Percentiles rank a stretch among this genome's conserved stretches.
These are phyloP conservation scores for Bombyx mandarina DNA, from an alignment of 1,140 invertebrate species.

Conservation along the genomic window DNA sequence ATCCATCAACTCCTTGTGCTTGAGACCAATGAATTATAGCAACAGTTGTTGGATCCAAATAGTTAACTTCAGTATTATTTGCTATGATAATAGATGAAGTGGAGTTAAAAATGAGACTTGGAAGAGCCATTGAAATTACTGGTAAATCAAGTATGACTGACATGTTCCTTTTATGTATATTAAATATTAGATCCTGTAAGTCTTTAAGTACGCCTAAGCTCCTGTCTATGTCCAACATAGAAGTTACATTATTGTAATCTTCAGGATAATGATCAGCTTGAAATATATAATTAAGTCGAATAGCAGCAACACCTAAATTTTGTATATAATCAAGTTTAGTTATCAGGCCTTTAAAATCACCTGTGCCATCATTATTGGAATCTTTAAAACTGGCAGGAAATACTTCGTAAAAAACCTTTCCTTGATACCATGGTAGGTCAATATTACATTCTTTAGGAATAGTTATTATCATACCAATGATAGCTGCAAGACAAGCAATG, in stretches of 20 bases:
- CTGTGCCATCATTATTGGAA: constrained; percentile 80
- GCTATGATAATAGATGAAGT: constrained; percentile 29
- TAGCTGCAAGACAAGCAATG: constrained; percentile 77
- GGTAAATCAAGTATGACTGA: constrained; percentile 82
- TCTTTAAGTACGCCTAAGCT: constrained; percentile 77
- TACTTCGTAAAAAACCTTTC: constrained; percentile 85
- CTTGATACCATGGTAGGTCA: constrained; percentile 83
- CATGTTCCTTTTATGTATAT: constrained; percentile 78
- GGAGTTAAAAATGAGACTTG: constrained; percentile 28
- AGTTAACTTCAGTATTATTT: constrained; percentile 29
- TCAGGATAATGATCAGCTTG: constrained; percentile 79
- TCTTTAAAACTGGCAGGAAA: constrained; percentile 87
- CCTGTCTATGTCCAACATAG: constrained; percentile 74
- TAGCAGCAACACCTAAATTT: constrained; percentile 75
- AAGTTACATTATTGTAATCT: constrained; percentile 76
- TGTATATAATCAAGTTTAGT: constrained; percentile 78
- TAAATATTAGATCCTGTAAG: constrained; percentile 73
- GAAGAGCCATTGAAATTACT: constrained; percentile 73
- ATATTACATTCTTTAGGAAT: constrained; percentile 81
- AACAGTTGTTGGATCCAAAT: constrained; percentile 56
- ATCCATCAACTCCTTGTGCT: constrained; percentile 79
- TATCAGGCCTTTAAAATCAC: constrained; percentile 80
- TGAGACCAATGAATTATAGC: constrained; percentile 77
- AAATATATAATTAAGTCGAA: constrained; percentile 84
- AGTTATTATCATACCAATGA: constrained; percentile 78